Evolutionary conservation across 2,797 vertebrate species (phyloP).

Genomic region (Takifugu rubripes): DNA sequence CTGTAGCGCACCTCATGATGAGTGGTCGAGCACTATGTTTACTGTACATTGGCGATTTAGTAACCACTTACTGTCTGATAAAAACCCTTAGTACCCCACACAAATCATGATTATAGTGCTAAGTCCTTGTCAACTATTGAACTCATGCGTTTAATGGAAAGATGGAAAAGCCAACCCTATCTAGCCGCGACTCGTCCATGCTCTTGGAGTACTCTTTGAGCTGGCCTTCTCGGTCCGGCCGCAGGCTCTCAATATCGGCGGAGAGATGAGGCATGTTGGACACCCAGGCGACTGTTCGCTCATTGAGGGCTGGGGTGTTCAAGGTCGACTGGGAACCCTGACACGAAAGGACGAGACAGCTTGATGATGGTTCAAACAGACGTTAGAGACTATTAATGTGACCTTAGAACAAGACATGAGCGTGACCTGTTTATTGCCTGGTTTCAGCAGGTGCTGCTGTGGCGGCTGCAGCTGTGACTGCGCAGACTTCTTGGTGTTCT

Average conservation of each 20-base stretch:
- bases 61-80: too few relatives aligned
- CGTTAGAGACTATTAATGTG: not conserved
- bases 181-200: conserved; percentile 96
- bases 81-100: too few relatives aligned
- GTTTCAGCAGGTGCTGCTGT: conserved; percentile 83
- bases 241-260: conserved; percentile 93
- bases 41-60: too few relatives aligned
- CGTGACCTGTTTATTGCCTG: conserved; percentile 86
- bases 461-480: conserved; percentile 69
- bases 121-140: too few relatives aligned
- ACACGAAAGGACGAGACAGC: conserved; percentile 11
- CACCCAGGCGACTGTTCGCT: conserved; percentile 96
- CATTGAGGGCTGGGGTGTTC: conserved; percentile 84
- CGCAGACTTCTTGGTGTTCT: conserved; percentile 71
- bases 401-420: not conserved
- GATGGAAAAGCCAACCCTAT: conserved; percentile 82
- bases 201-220: conserved; percentile 97
- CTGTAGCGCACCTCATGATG: too few relatives aligned
- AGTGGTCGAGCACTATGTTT: too few relatives aligned
- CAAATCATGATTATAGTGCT: too few relatives aligned
- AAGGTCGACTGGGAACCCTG: conserved; percentile 87
- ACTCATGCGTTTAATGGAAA: not conserved
- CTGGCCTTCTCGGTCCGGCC: conserved; percentile 91
- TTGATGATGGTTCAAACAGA: not conserved
- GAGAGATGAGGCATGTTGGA: conserved; percentile 98